Percentiles rank a stretch among this genome's conserved stretches.
These are phyloP conservation scores for Monomorium pharaonis DNA, from an alignment of 1,140 invertebrate genomes.

Conservation along the genomic window DNA sequence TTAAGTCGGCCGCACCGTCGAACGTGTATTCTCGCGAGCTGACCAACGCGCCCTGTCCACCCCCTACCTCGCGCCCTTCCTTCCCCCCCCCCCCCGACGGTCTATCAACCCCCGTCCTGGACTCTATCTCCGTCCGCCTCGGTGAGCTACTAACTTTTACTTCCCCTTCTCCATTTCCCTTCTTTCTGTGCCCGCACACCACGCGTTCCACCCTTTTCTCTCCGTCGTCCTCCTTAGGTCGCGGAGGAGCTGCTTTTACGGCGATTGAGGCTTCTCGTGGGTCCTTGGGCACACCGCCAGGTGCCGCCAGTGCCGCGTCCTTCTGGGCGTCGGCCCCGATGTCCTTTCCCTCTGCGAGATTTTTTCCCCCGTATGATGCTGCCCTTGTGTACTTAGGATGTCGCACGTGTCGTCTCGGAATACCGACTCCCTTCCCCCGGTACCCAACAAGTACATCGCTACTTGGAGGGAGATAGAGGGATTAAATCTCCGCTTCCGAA, in stretches of 20 bases:
- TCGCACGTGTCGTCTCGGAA: slow-evolving; percentile 3
- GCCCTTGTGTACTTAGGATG: slow-evolving; percentile 22
- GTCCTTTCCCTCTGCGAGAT: slow-evolving; percentile 60
- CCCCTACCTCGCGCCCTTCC: slow-evolving; percentile 57
- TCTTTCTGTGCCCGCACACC: background rate
- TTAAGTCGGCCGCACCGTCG: slow-evolving; percentile 79
- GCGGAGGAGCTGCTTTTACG: slow-evolving; percentile 83
- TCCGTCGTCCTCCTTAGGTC: slow-evolving; percentile 48
- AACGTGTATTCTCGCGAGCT: slow-evolving; percentile 79
- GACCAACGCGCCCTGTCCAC: slow-evolving; percentile 73
- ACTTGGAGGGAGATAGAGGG: background rate
- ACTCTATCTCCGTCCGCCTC: slow-evolving; percentile 44
- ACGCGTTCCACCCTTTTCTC: slow-evolving; percentile 6
- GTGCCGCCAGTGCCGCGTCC: slow-evolving; percentile 80
- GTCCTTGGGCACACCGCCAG: slow-evolving; percentile 81
- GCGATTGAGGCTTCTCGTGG: slow-evolving; percentile 80
- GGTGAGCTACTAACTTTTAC: slow-evolving; percentile 49
- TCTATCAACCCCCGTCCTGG: slow-evolving; percentile 33
- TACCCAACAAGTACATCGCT: background rate
- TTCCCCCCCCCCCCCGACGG: background rate
- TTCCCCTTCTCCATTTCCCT: slow-evolving; percentile 27
- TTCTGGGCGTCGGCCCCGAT: slow-evolving; percentile 73
- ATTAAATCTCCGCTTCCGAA: background rate
- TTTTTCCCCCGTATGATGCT: slow-evolving; percentile 40
- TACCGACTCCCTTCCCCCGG: background rate